phyloP scores from a whole-genome alignment of 2,888 invertebrate species.

The Odontomyia ornata region DNA sequence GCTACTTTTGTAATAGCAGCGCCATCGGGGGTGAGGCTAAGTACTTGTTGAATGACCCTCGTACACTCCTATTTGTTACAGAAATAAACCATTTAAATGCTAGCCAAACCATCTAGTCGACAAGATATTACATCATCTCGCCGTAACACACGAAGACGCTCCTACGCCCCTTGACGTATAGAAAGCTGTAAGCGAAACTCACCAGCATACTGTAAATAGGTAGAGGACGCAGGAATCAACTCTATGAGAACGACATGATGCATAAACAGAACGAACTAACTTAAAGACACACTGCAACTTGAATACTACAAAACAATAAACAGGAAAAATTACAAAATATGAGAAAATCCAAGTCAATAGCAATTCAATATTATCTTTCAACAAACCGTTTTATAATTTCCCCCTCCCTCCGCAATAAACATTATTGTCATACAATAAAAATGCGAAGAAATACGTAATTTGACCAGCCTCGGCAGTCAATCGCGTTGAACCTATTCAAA shows the following conservation, averaged over 20 bases:
- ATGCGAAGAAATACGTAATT: conserved; percentile 21
- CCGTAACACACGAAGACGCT: conserved; percentile 10
- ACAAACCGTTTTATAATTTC: conserved; percentile 11
- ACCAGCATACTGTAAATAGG: conserved; percentile 1
- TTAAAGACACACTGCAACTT: conserved; percentile 1
- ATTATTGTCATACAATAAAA: conserved; percentile 41
- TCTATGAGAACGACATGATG: conserved; percentile 13
- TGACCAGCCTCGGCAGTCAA: conserved; percentile 28
- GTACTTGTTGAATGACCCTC: too few species aligned
- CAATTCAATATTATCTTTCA: conserved; percentile 26
- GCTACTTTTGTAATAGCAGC: too few species aligned
- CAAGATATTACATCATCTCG: conserved; percentile 37
- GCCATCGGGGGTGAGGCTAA: too few species aligned
- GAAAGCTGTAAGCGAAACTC: conserved; percentile 23
- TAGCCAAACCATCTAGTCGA: conserved; percentile 29
- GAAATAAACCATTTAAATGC: conserved; percentile 7
- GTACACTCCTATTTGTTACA: conserved; percentile 21
- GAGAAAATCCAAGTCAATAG: conserved; percentile 22
- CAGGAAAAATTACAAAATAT: neutral
- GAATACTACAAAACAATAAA: neutral
- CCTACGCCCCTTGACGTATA: neutral
- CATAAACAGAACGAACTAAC: neutral
- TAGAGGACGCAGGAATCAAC: conserved; percentile 1
- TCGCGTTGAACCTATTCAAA: conserved; percentile 29
- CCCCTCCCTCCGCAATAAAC: conserved; percentile 23